Evolutionary conservation across 1,140 invertebrate species (phyloP).

Genomic region (Lasioglossum baleicum): DNA sequence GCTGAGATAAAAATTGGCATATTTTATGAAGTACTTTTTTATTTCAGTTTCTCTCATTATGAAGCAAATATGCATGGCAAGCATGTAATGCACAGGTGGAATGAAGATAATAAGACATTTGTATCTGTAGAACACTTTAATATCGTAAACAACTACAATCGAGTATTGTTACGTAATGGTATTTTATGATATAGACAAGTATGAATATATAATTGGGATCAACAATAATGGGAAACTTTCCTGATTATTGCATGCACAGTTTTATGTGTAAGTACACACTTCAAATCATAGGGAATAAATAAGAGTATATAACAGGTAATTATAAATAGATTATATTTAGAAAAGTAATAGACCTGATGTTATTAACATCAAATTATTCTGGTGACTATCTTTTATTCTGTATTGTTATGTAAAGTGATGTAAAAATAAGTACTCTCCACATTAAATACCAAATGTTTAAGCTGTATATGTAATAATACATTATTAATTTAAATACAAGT

Average conservation of each 20-base stretch:
- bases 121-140: conserved; percentile 48
- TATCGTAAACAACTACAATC: conserved; percentile 41
- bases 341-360: conserved; percentile 7
- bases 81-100: conserved; percentile 44
- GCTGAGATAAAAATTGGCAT: conserved; percentile 32
- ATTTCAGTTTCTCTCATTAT: conserved; percentile 57
- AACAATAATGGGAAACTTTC: conserved; percentile 45
- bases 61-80: conserved; percentile 40
- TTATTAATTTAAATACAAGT: not conserved
- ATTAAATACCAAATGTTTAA: conserved; percentile 46
- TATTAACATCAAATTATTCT: not conserved
- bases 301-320: conserved; percentile 37
- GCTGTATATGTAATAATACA: not conserved
- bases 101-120: conserved; percentile 45
- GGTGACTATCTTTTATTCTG: not conserved
- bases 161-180: conserved; percentile 31
- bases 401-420: conserved; percentile 14
- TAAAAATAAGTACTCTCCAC: conserved; percentile 35
- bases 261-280: conserved; percentile 53
- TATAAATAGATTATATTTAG: conserved; percentile 16
- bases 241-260: conserved; percentile 48
- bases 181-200: conserved; percentile 41
- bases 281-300: conserved; percentile 40
- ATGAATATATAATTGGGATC: conserved; percentile 42
- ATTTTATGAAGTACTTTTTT: conserved; percentile 49